Conservation (phyloP, 2,113 vertebrate genomes). For the Leucoraja erinaceus region DNA sequence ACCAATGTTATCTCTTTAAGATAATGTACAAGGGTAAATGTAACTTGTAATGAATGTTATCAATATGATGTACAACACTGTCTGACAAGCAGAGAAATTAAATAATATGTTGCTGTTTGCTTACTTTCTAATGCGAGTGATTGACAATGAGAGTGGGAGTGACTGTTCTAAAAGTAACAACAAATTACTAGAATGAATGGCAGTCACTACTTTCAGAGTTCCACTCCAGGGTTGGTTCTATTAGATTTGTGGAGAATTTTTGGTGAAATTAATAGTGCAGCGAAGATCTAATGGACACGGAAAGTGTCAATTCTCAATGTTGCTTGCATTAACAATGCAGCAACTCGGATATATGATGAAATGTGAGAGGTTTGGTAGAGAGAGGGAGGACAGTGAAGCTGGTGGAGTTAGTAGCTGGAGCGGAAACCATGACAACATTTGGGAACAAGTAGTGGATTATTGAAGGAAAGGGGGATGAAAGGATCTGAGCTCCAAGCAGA, state of each 20-base stretch:
- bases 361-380: background rate
- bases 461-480: background rate
- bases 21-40: background rate
- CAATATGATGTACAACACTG: background rate
- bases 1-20: background rate
- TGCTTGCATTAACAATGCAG: background rate
- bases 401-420: background rate
- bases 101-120: background rate
- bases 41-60: background rate
- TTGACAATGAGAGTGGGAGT: background rate
- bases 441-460: background rate
- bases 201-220: background rate
- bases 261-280: background rate
- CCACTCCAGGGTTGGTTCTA: background rate
- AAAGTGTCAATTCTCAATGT: background rate
- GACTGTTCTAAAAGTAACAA: background rate
- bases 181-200: background rate
- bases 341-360: background rate
- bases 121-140: background rate
- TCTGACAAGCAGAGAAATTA: background rate
- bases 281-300: background rate
- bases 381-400: background rate
- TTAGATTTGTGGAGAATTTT: background rate
- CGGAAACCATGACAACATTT: background rate
- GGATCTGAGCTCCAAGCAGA: background rate